These are phyloP conservation scores for Parnassius glacialis DNA, from an alignment of 2,888 invertebrate genomes.

Conservation along the genomic window DNA sequence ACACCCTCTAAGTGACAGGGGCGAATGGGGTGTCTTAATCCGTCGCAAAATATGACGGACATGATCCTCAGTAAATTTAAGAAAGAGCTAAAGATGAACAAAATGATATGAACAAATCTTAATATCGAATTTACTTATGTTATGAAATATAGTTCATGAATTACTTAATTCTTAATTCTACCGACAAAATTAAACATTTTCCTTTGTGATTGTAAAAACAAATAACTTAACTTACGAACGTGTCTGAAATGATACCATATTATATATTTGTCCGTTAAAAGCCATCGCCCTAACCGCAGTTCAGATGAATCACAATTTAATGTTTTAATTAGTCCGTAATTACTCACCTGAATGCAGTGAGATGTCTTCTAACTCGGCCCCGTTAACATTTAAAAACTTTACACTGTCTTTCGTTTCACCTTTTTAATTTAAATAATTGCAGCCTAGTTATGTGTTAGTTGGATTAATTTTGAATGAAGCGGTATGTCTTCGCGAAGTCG, in stretches of 20 bases:
- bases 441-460: slow-evolving; percentile 44
- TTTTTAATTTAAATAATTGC: slow-evolving; percentile 38
- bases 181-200: background rate
- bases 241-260: background rate
- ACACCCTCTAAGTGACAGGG: too few relatives aligned
- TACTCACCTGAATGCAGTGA: slow-evolving; percentile 58
- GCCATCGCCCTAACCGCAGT: slow-evolving; percentile 17
- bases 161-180: slow-evolving; percentile 2
- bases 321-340: slow-evolving; percentile 19
- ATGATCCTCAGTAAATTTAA: too few relatives aligned
- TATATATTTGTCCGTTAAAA: slow-evolving; percentile 12
- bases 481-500: slow-evolving; percentile 47
- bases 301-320: slow-evolving; percentile 5
- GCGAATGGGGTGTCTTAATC: too few relatives aligned
- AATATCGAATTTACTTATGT: too few relatives aligned
- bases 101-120: too few relatives aligned
- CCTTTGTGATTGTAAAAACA: background rate
- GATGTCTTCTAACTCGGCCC: slow-evolving; percentile 42
- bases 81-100: too few relatives aligned
- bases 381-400: slow-evolving; percentile 49
- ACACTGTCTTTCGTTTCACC: slow-evolving; percentile 59
- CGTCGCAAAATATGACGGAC: too few relatives aligned
- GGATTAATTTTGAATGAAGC: slow-evolving; percentile 34
- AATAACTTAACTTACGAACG: background rate
- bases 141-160: background rate